Evolutionary conservation across 2,113 vertebrate species (phyloP).

Genomic region (Nothobranchius furzeri): DNA sequence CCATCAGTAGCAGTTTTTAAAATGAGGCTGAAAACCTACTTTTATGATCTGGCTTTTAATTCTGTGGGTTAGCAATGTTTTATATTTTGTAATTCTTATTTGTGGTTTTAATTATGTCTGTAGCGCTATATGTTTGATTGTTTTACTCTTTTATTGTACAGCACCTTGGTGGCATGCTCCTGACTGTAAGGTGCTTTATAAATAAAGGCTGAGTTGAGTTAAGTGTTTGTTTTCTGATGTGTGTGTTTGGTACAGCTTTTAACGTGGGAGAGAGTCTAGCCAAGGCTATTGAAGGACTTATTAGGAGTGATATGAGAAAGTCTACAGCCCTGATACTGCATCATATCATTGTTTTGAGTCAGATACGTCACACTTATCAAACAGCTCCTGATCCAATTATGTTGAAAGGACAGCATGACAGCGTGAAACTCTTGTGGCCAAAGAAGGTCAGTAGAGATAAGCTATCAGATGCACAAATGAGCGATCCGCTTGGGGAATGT

Average conservation of each 20-base stretch:
- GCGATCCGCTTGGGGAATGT: slow-evolving; percentile 14
- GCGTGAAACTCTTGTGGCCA: slow-evolving; percentile 34
- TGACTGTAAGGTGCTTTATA: too few species aligned
- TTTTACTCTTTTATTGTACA: too few species aligned
- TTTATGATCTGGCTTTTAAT: too few species aligned
- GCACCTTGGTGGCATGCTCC: too few species aligned
- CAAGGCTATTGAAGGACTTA: slow-evolving; percentile 40
- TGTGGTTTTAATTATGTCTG: too few species aligned
- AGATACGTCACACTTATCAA: slow-evolving; percentile 68
- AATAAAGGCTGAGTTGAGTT: slow-evolving; percentile 11
- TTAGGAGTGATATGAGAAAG: slow-evolving; percentile 52
- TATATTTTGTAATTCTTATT: too few species aligned
- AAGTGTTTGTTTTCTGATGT: not conserved
- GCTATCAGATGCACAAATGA: slow-evolving; percentile 55
- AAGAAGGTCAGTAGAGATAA: slow-evolving; percentile 45
- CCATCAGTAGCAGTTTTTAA: too few species aligned
- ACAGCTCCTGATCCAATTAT: slow-evolving; percentile 77
- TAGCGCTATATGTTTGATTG: too few species aligned
- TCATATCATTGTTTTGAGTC: slow-evolving; percentile 53
- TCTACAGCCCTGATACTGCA: slow-evolving; percentile 38
- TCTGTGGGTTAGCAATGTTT: too few species aligned
- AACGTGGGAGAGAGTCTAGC: slow-evolving; percentile 51
- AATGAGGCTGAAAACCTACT: too few species aligned
- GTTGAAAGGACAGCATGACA: slow-evolving; percentile 64
- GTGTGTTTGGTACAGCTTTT: slow-evolving; percentile 31